These are phyloP conservation scores for Regulus satrapa DNA, from an alignment of 2,113 vertebrate genomes.

Conservation along the genomic window DNA sequence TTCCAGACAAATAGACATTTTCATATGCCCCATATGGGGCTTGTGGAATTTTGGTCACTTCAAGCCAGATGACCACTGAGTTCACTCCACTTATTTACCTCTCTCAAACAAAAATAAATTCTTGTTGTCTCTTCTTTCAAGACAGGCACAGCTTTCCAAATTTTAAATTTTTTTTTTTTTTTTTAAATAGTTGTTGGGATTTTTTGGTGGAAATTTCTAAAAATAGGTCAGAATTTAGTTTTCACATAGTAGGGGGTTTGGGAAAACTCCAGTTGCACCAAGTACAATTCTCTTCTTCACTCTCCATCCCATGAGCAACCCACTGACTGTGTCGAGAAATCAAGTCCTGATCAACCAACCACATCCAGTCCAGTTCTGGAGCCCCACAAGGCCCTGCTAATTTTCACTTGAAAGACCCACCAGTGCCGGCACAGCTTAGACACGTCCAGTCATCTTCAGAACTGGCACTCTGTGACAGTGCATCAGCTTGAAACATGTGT, in stretches of 20 bases:
- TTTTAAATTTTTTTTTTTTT: background rate
- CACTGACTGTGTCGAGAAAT: background rate
- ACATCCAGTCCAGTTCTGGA: background rate
- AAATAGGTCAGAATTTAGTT: background rate
- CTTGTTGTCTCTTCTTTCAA: background rate
- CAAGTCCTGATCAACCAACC: background rate
- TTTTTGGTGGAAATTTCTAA: background rate
- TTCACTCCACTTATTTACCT: background rate
- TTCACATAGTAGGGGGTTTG: background rate
- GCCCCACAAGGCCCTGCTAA: background rate
- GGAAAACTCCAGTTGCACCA: background rate
- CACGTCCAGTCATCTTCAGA: background rate
- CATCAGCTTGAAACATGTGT: background rate
- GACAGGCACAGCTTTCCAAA: background rate
- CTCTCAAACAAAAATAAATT: background rate
- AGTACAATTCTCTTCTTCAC: background rate
- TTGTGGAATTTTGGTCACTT: background rate
- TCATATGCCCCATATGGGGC: background rate
- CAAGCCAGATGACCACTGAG: background rate
- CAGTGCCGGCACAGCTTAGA: background rate
- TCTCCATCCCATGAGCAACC: background rate
- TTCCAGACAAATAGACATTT: background rate
- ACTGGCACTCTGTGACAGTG: background rate
- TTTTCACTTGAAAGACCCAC: background rate
- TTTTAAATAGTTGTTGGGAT: background rate